A percentile compares a stretch with the other conserved stretches of the same genome.
Evolutionary conservation across 1,140 invertebrate genomes (phyloP).

Genomic region (Formica exsecta): DNA sequence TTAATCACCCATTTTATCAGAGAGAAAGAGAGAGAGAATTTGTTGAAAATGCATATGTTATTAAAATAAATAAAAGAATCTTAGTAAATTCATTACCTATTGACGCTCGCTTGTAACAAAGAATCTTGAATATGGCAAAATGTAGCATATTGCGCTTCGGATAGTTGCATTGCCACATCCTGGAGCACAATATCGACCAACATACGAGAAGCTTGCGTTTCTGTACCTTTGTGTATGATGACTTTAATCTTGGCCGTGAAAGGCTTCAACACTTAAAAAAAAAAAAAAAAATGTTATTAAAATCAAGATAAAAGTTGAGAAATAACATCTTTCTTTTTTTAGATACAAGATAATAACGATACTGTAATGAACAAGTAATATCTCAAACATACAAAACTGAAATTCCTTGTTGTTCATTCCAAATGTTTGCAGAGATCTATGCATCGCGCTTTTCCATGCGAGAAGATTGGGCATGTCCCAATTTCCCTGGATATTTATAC

Average conservation of each 20-base stretch:
- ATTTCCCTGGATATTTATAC: slow-evolving; percentile 84
- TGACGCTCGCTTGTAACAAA: slow-evolving; percentile 90
- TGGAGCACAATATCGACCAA: slow-evolving; percentile 92
- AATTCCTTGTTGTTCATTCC: slow-evolving; percentile 91
- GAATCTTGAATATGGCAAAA: slow-evolving; percentile 90
- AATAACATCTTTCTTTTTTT: neutral
- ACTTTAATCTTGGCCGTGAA: slow-evolving; percentile 93
- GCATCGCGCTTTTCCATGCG: slow-evolving; percentile 91
- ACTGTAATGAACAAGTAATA: neutral
- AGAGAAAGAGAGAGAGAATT: no score
- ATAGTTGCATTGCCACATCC: slow-evolving; percentile 92
- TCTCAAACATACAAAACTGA: slow-evolving; percentile 90
- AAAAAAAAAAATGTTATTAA: slow-evolving; percentile 1
- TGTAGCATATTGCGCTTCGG: slow-evolving; percentile 91
- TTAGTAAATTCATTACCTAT: slow-evolving; percentile 85
- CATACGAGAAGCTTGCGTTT: slow-evolving; percentile 90
- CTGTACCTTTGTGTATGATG: slow-evolving; percentile 91
- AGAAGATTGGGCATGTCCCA: slow-evolving; percentile 88
- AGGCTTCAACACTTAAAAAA: slow-evolving; percentile 89
- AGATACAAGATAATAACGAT: neutral
- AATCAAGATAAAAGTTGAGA: neutral
- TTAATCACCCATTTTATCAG: neutral
- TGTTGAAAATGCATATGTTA: neutral
- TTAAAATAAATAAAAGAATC: slow-evolving; percentile 13
- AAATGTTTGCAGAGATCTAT: slow-evolving; percentile 91